A percentile compares a stretch with the other conserved stretches of the same genome.
Conservation (phyloP, 53 echinoderm and acorn worm species). For the Holothuria leucospilota region DNA sequence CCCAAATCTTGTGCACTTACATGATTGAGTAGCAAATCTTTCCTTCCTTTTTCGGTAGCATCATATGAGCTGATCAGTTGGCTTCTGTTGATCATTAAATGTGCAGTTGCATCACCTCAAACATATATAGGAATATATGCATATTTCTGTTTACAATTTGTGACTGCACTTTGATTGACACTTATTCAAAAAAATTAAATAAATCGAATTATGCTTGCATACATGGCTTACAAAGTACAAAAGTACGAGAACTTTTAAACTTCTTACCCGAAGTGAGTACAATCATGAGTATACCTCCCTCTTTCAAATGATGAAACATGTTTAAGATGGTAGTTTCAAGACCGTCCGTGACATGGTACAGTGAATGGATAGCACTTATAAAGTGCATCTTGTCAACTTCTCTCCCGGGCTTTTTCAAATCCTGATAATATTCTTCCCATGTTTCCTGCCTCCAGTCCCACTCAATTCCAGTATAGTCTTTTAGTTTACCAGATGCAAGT, state of each 20-base stretch:
- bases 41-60: too few species aligned
- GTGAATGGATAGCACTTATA: constrained; percentile 79
- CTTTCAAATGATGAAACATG: constrained; percentile 65
- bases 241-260: background rate
- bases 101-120: too few species aligned
- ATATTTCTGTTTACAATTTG: too few species aligned
- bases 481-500: constrained; percentile 35
- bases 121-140: too few species aligned
- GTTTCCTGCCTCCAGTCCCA: constrained; percentile 72
- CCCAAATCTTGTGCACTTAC: too few species aligned
- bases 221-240: too few species aligned
- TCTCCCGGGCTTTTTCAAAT: constrained; percentile 8
- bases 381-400: constrained; percentile 65
- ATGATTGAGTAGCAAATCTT: too few species aligned
- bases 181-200: too few species aligned
- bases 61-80: too few species aligned
- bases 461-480: constrained; percentile 12
- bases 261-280: constrained; percentile 70
- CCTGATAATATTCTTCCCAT: constrained; percentile 52
- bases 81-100: too few species aligned
- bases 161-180: too few species aligned
- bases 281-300: constrained; percentile 67
- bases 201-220: too few species aligned
- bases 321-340: constrained; percentile 57
- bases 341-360: constrained; percentile 70